phyloP scores from a whole-genome alignment of 1,140 invertebrate genomes.

The Orchesella cincta region DNA sequence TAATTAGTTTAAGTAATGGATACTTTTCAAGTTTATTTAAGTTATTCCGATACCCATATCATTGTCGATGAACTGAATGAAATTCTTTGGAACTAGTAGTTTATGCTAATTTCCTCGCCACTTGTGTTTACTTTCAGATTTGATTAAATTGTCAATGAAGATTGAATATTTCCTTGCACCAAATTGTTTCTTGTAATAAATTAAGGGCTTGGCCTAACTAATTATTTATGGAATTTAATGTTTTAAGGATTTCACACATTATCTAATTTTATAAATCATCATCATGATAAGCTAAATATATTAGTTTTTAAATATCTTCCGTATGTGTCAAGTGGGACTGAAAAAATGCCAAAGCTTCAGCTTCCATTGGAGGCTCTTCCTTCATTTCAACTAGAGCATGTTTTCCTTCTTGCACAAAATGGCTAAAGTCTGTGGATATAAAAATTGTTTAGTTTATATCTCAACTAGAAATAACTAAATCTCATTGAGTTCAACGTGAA shows the following conservation, averaged over 20 bases:
- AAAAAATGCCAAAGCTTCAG: constrained; percentile 1
- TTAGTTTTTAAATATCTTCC: background rate
- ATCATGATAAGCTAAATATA: background rate
- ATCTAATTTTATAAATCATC: background rate
- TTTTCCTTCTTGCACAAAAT: background rate
- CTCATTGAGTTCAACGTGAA: background rate
- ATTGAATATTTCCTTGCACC: background rate
- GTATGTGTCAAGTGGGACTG: background rate
- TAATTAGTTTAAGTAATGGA: background rate
- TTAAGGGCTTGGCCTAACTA: background rate
- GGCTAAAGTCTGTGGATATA: background rate
- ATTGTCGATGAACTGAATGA: background rate
- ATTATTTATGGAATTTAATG: background rate
- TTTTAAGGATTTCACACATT: background rate
- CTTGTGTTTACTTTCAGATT: background rate
- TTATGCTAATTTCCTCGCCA: background rate
- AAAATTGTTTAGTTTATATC: background rate
- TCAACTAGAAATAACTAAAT: background rate
- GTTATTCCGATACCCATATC: too few species aligned
- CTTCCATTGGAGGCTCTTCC: background rate
- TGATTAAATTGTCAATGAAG: background rate
- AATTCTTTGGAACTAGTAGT: background rate
- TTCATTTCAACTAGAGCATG: background rate
- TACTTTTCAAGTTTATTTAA: too few species aligned
- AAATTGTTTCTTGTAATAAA: background rate